These are phyloP conservation scores for Cylas formicarius DNA, from an alignment of 1,140 invertebrate genomes.

Conservation along the genomic window DNA sequence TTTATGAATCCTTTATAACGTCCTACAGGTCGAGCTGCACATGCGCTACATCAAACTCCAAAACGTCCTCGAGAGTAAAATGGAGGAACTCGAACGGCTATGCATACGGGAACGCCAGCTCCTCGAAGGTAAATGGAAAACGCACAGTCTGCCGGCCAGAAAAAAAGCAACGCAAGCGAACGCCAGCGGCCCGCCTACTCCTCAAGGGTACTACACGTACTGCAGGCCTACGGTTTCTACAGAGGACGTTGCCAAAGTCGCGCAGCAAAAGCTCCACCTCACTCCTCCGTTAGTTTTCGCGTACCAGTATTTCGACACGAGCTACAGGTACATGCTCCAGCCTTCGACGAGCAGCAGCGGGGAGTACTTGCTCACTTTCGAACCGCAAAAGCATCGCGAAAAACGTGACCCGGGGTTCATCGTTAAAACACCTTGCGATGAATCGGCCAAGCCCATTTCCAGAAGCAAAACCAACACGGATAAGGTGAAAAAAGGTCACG, in stretches of 20 bases:
- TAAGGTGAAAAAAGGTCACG: slow-evolving; percentile 33
- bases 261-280: slow-evolving; percentile 45
- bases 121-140: slow-evolving; percentile 78
- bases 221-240: slow-evolving; percentile 61
- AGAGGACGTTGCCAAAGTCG: slow-evolving; percentile 57
- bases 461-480: slow-evolving; percentile 43
- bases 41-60: slow-evolving; percentile 87
- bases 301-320: slow-evolving; percentile 62
- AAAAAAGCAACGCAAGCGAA: slow-evolving; percentile 58
- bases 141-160: slow-evolving; percentile 73
- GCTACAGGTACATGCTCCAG: slow-evolving; percentile 59
- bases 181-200: slow-evolving; percentile 43
- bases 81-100: slow-evolving; percentile 75
- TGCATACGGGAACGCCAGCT: slow-evolving; percentile 76
- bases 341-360: slow-evolving; percentile 51
- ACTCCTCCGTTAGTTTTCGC: slow-evolving; percentile 54
- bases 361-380: slow-evolving; percentile 60
- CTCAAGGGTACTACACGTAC: slow-evolving; percentile 41
- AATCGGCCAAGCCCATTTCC: slow-evolving; percentile 30
- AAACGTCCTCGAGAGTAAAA: slow-evolving; percentile 74
- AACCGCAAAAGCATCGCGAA: slow-evolving; percentile 51
- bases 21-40: slow-evolving; percentile 67
- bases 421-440: slow-evolving; percentile 52
- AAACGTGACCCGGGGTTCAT: slow-evolving; percentile 53
- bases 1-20: neutral